These are phyloP conservation scores for Drosophila erecta DNA, from an alignment of 1,140 invertebrate genomes.

Conservation along the genomic window DNA sequence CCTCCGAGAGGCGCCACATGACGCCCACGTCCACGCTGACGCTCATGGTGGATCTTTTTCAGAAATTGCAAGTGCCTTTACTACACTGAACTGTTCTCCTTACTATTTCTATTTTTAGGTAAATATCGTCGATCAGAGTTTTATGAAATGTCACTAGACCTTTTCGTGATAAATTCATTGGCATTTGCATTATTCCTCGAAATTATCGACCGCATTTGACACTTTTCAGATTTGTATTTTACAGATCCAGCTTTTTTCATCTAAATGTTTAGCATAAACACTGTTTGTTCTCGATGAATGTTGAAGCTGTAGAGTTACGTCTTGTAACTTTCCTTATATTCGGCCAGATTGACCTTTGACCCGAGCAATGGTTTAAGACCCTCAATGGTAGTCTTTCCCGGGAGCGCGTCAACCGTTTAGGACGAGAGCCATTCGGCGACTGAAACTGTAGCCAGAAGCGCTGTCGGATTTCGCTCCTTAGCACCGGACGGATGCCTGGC, in stretches of 20 bases:
- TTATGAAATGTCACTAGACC: not conserved
- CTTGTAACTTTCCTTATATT: not conserved
- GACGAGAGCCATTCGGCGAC: constrained; percentile 54
- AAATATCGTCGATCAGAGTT: not conserved
- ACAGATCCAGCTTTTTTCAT: no score
- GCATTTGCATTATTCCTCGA: not conserved
- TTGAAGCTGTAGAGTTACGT: no score
- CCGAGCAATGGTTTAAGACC: no score
- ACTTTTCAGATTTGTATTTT: not conserved
- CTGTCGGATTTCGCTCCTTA: constrained; percentile 24
- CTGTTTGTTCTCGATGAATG: no score
- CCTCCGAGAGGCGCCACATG: constrained; percentile 84
- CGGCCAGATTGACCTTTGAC: no score
- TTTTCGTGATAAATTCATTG: no score
- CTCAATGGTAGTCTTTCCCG: not conserved
- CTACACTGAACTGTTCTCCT: not conserved
- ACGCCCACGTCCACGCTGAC: constrained; percentile 84
- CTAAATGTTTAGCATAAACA: no score
- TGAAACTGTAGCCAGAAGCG: constrained; percentile 33
- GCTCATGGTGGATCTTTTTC: constrained; percentile 60
- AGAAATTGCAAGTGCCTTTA: not conserved
- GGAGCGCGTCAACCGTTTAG: constrained; percentile 47
- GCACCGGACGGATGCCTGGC: constrained; percentile 35
- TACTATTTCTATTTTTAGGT: not conserved
- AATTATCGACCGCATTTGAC: not conserved